Base-by-base conservation (phyloP, 2,797 vertebrate genomes). In the Vespertilio murinus region DNA sequence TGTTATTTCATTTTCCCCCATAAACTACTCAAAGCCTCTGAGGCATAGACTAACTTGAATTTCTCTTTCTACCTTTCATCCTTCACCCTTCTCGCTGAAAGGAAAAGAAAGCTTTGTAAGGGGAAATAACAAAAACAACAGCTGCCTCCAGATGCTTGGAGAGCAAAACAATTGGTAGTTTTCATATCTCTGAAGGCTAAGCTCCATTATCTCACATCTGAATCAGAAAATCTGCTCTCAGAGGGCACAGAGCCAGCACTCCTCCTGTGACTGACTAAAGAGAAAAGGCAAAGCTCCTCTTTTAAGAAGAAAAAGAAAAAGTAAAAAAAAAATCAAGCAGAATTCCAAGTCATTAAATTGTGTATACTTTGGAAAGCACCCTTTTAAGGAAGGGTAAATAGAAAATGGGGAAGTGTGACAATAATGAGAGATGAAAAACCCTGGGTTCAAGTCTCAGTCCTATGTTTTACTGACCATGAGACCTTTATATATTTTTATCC, bases 111-210 rank as follows among this genome's bases (percentile, higher is more conserved):
- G 42, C 25, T 54, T 74, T 75, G 11, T 23, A 81, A 92, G 65
- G 30, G 13, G 64, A 86, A 90, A 87, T 30, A 49, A 74, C 28
- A 70, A 47, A 69, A 56, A 64, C 54, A 61, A 84, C 30, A 90
- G 88, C 80, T 97, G 70, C 38, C 25, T 77, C 40, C 23, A 65
- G 84, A 69, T 79, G 47, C 59, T 75, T 82, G n/a, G 22, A 74
- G 81, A 94, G 93, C 47, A 65, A 94, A 96, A 69, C 88, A 92
- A 45, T 85, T 59, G 73, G 49, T 65, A 67, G 42, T 61, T 94
- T 96, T 93, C 78, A 80, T 52, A 85, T 33, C 38, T 83, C 56
- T 85, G 69, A 88, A 94, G 81, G 59, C 69, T 81, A 71, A 92
- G 64, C 70, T 87, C 45, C 33, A 25, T 88, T 85, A 84, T 59